Percentiles rank a stretch among this genome's conserved stretches.
Conservation (phyloP, 1,140 invertebrate species). For the Drosophila tsacasi region DNA sequence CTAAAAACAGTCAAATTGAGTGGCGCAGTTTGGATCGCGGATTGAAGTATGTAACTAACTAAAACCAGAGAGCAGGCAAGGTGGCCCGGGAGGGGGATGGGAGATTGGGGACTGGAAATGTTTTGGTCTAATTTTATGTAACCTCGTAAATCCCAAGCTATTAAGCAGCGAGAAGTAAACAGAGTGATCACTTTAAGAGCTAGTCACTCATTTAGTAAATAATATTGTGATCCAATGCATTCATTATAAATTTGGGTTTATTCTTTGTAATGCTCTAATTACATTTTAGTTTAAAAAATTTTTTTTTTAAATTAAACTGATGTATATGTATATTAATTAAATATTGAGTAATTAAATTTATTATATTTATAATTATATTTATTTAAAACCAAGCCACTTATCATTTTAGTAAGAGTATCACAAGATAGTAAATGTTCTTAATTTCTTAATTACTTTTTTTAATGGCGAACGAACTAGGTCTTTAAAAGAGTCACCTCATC, state of each 20-base stretch:
- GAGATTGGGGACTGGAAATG: slow-evolving; percentile 11
- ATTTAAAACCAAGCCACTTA: not conserved
- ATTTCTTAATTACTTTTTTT: not conserved
- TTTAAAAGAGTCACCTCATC: not conserved
- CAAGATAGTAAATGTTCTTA: not conserved
- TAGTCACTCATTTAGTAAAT: not conserved
- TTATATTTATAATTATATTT: too few relatives aligned
- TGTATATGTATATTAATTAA: not conserved
- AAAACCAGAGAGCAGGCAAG: not conserved
- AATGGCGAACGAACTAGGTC: not conserved
- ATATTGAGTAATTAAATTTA: not conserved
- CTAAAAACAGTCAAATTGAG: slow-evolving; percentile 54
- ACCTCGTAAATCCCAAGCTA: slow-evolving; percentile 7
- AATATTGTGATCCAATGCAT: not conserved
- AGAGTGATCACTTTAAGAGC: slow-evolving; percentile 5
- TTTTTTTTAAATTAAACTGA: not conserved
- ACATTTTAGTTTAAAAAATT: not conserved
- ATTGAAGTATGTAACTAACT: slow-evolving; percentile 39
- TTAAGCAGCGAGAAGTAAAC: not conserved
- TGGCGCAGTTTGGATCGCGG: slow-evolving; percentile 40
- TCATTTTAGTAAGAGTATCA: not conserved
- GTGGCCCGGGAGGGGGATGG: not conserved
- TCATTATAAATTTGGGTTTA: not conserved
- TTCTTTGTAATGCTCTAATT: not conserved
- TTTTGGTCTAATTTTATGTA: slow-evolving; percentile 38